phyloP scores from a whole-genome alignment of 2,888 invertebrate genomes.

The Brachyopa scutellaris region DNA sequence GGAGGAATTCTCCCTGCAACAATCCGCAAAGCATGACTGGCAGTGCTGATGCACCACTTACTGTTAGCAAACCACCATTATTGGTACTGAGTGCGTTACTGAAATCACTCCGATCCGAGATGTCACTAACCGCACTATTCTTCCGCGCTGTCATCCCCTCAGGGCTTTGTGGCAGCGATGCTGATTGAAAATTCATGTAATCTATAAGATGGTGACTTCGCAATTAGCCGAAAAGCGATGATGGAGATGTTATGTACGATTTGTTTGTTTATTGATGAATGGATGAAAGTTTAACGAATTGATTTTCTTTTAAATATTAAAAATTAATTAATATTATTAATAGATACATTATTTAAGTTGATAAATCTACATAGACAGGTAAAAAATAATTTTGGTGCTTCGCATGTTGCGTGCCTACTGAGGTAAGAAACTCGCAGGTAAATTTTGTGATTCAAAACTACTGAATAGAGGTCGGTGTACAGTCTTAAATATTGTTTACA shows the following conservation, averaged over 20 bases:
- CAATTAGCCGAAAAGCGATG: constrained; percentile 52
- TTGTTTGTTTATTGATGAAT: not conserved
- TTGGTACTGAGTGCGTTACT: constrained; percentile 42
- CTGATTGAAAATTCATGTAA: constrained; percentile 48
- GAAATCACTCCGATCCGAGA: constrained; percentile 58
- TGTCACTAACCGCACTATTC: constrained; percentile 55
- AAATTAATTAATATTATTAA: no score
- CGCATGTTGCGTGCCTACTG: constrained; percentile 25
- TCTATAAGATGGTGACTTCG: constrained; percentile 39
- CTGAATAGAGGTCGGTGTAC: not conserved
- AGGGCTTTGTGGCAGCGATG: constrained; percentile 63
- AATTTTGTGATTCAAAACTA: not conserved
- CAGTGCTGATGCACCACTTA: constrained; percentile 80
- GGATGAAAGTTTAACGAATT: not conserved
- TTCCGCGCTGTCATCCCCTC: constrained; percentile 50
- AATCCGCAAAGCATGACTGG: constrained; percentile 83
- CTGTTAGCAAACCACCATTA: constrained; percentile 74
- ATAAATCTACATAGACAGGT: not conserved
- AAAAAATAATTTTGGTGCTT: constrained; percentile 22
- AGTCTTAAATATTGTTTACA: not conserved
- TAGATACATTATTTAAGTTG: no score
- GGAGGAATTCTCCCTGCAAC: constrained; percentile 79
- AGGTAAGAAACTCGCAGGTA: not conserved
- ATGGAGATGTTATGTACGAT: constrained; percentile 16
- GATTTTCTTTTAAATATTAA: no score